These are phyloP conservation scores for Cyphomyrus plagiostoma DNA, from an alignment of 2,113 vertebrate genomes.

Conservation along the genomic window DNA sequence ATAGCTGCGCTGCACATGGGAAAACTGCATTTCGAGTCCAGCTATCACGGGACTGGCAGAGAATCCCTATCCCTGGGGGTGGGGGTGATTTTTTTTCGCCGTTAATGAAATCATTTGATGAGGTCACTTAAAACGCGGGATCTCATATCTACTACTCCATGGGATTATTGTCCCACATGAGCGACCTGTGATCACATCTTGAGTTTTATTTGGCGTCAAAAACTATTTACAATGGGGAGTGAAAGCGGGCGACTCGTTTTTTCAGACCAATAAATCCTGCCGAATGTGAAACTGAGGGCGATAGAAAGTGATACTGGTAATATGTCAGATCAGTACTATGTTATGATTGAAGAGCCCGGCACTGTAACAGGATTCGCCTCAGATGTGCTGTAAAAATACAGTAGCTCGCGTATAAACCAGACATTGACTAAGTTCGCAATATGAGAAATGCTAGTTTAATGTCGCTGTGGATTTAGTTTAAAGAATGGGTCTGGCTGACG, in stretches of 20 bases:
- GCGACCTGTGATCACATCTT: neutral
- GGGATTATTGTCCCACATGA: neutral
- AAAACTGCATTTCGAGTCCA: neutral
- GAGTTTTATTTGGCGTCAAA: neutral
- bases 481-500: neutral
- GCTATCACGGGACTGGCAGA: neutral
- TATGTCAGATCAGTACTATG: neutral
- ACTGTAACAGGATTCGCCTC: neutral
- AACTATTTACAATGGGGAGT: neutral
- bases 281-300: neutral
- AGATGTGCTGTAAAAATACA: neutral
- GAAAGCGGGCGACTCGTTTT: neutral
- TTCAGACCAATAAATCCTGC: neutral
- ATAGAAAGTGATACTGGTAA: conserved; percentile 3
- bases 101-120: conserved; percentile 11
- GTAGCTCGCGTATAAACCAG: neutral
- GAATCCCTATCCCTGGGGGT: neutral
- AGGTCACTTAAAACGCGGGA: neutral
- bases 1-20: conserved; percentile 29
- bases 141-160: neutral
- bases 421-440: neutral
- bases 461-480: neutral
- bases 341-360: neutral
- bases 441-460: neutral
- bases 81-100: neutral